These are phyloP conservation scores for Lasioglossum morio DNA, from an alignment of 2,888 invertebrate genomes.

Conservation along the genomic window DNA sequence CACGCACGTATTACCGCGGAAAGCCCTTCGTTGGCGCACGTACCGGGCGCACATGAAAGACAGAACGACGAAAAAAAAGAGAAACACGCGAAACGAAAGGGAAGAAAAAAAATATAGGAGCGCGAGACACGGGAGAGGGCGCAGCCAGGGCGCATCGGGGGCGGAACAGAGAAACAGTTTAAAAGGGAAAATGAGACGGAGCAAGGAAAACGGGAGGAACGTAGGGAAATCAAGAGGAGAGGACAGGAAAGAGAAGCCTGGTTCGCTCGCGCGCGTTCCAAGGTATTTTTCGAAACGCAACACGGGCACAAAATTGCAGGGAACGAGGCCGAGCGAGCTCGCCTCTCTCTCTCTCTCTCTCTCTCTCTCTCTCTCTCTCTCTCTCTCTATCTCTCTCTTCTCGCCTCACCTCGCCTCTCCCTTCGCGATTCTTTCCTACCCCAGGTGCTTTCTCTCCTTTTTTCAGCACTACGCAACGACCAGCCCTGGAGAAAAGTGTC, in stretches of 20 bases:
- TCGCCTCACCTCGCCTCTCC: background rate
- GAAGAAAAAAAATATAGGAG: background rate
- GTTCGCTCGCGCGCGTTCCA: conserved; percentile 19
- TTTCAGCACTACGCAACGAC: conserved; percentile 26
- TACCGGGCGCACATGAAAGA: conserved; percentile 40
- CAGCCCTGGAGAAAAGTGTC: conserved; percentile 47
- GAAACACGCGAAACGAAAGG: background rate
- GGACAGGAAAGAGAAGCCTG: conserved; percentile 3
- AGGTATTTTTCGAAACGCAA: conserved; percentile 67
- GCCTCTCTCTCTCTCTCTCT: conserved; percentile 27
- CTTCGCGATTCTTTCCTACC: background rate
- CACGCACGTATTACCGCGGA: conserved; percentile 67
- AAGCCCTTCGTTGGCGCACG: conserved; percentile 54
- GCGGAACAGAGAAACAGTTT: background rate
- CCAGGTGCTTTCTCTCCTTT: conserved; percentile 8
- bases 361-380: background rate
- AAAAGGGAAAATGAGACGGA: background rate
- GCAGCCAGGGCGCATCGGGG: background rate
- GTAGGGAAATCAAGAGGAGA: conserved; percentile 24
- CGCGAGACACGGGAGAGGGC: conserved; percentile 14
- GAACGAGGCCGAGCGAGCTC: conserved; percentile 38
- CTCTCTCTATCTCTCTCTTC: background rate
- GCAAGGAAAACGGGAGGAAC: conserved; percentile 9
- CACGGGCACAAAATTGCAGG: conserved; percentile 58
- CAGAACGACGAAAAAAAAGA: conserved; percentile 34